Percentiles rank a stretch among this genome's conserved stretches.
Conservation (phyloP, 2,113 vertebrate species). For the rabbit (Oryctolagus cuniculus) region DNA sequence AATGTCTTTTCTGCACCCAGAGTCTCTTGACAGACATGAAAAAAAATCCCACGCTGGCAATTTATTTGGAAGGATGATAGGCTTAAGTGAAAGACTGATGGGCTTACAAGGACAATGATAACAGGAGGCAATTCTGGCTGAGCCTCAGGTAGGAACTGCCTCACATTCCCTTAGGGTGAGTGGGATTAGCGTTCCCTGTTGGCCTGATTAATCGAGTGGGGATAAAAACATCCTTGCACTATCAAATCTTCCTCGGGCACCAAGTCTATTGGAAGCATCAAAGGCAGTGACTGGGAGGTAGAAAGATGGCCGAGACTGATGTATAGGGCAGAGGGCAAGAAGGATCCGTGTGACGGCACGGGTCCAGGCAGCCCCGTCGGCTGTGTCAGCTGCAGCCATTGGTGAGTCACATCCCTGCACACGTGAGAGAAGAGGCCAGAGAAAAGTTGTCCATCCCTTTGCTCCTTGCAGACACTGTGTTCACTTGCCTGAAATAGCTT, state of each 20-base stretch:
- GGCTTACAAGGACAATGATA: background rate
- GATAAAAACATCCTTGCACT: background rate
- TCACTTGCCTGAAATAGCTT: background rate
- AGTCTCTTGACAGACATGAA: background rate
- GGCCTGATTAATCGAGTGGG: too few species aligned
- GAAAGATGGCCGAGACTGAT: background rate
- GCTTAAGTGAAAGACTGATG: background rate
- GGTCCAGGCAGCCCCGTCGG: background rate
- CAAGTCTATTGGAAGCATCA: background rate
- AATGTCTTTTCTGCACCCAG: background rate
- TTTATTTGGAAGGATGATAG: background rate
- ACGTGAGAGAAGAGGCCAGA: background rate
- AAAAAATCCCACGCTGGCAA: background rate
- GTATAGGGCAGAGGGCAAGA: too few species aligned
- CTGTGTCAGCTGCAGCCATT: too few species aligned
- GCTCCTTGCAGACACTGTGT: background rate
- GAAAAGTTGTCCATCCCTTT: background rate
- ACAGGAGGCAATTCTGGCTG: background rate
- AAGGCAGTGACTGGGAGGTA: background rate
- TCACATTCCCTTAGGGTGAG: background rate
- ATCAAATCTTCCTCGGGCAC: background rate
- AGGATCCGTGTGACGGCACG: background rate
- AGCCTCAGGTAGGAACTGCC: background rate
- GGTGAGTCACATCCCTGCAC: background rate
- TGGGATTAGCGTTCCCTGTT: background rate